Evolutionary conservation across 2,888 invertebrate species (phyloP).

Genomic region (Amiota mariae): DNA sequence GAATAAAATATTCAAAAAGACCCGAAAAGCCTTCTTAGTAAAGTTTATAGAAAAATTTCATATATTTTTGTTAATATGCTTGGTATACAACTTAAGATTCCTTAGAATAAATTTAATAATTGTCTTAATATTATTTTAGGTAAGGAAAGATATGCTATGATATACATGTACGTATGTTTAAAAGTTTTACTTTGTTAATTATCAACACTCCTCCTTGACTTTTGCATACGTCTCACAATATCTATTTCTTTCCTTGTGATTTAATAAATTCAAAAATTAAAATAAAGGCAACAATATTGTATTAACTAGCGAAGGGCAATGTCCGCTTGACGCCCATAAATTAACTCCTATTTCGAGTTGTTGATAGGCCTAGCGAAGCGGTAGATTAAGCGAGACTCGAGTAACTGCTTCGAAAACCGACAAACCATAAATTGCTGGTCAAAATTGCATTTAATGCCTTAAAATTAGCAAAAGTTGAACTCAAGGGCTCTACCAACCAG

Average conservation of each 20-base stretch:
- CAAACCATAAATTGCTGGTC: conserved; percentile 20
- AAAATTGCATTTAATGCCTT: conserved; percentile 12
- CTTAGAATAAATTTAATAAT: too few relatives aligned
- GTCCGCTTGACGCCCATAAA: conserved; percentile 28
- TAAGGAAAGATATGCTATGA: too few relatives aligned
- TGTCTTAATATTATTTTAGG: too few relatives aligned
- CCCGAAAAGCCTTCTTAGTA: too few relatives aligned
- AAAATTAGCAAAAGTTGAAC: conserved; percentile 9
- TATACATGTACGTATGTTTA: too few relatives aligned
- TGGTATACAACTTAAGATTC: too few relatives aligned
- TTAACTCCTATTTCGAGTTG: conserved; percentile 2
- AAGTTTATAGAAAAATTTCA: too few relatives aligned
- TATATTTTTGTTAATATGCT: too few relatives aligned
- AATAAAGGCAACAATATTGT: neutral
- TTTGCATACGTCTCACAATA: neutral
- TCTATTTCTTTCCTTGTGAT: neutral
- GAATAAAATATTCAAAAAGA: too few relatives aligned
- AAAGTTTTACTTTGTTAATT: too few relatives aligned
- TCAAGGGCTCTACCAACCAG: conserved; percentile 10
- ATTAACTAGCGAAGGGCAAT: conserved; percentile 20
- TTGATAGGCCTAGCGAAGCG: neutral
- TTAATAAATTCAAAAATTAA: conserved; percentile 16
- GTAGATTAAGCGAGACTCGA: conserved; percentile 1
- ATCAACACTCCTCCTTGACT: conserved; percentile 10
- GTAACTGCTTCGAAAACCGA: neutral